phyloP scores from a whole-genome alignment of 2,888 invertebrate genomes.

The Trichogramma dendrolimi region DNA sequence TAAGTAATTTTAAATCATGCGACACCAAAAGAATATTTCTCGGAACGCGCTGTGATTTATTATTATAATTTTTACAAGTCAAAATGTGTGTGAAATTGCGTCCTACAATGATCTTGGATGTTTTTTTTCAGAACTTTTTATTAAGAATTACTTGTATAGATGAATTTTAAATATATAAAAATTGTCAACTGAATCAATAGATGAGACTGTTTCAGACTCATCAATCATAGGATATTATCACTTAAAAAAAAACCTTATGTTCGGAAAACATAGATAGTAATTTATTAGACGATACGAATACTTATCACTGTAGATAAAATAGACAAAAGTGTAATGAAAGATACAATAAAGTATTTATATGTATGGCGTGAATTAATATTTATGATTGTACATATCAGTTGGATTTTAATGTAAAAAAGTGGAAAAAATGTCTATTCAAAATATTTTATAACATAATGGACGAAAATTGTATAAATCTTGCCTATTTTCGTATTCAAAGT shows the following conservation, averaged over 20 bases:
- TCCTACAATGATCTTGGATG: no score
- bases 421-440: slow-evolving; percentile 23
- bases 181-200: not conserved
- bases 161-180: slow-evolving; percentile 1
- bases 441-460: slow-evolving; percentile 27
- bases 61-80: no score
- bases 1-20: no score
- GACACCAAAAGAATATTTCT: no score
- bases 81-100: no score
- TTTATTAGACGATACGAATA: not conserved
- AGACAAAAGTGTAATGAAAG: slow-evolving; percentile 7
- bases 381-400: slow-evolving; percentile 45
- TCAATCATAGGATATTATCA: no score
- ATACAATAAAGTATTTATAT: slow-evolving; percentile 19
- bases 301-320: slow-evolving; percentile 2
- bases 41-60: no score
- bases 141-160: not conserved
- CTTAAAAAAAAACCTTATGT: not conserved
- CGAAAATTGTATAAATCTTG: slow-evolving; percentile 37
- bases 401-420: slow-evolving; percentile 27
- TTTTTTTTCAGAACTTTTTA: no score
- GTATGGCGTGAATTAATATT: slow-evolving; percentile 25
- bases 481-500: slow-evolving; percentile 42
- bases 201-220: not conserved
- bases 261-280: not conserved